These are phyloP conservation scores for Aldabrachelys gigantea DNA, from an alignment of 2,113 vertebrate genomes.

Conservation along the genomic window DNA sequence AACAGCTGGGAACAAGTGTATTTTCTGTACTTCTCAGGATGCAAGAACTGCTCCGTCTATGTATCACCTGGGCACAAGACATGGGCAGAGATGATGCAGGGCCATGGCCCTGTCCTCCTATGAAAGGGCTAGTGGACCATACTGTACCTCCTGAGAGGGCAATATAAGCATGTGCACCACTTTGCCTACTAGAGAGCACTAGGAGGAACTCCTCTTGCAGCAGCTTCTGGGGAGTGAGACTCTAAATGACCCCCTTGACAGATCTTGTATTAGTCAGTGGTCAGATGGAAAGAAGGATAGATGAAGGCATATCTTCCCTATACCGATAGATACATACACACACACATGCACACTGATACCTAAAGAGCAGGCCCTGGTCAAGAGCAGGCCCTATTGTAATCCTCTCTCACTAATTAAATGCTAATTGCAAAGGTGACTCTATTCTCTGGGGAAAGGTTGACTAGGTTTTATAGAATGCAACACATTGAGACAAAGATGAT, in stretches of 20 bases:
- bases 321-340: not conserved
- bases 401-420: not conserved
- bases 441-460: not conserved
- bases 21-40: not conserved
- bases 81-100: not conserved
- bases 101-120: not conserved
- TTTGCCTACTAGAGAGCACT: not conserved
- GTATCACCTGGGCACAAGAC: not conserved
- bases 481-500: not conserved
- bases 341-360: not conserved
- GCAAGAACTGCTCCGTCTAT: not conserved
- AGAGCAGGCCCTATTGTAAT: not conserved
- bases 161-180: not conserved
- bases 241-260: not conserved
- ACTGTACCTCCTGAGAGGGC: not conserved
- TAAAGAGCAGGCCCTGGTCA: not conserved
- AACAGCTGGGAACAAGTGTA: not conserved
- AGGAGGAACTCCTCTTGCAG: not conserved
- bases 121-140: fast-evolving
- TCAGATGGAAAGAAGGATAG: not conserved
- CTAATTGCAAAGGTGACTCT: not conserved
- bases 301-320: not conserved
- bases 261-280: not conserved
- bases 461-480: not conserved
- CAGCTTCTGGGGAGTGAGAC: conserved; percentile 13